Conservation (phyloP, 92 coral and sea anemone species). For the Paramuricea clavata region DNA sequence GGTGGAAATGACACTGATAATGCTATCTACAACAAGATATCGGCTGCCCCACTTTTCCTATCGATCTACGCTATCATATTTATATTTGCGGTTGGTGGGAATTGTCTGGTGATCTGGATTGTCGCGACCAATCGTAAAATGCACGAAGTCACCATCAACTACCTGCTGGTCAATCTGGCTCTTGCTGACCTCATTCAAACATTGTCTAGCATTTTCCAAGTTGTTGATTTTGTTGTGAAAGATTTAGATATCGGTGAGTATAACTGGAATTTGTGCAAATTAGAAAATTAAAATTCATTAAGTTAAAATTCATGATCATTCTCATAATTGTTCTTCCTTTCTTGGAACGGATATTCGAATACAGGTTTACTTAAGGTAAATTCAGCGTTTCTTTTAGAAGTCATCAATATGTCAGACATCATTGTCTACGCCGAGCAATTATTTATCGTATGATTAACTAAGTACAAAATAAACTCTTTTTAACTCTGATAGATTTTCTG, state of each 20-base stretch:
- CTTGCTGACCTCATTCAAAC: conserved; percentile 18
- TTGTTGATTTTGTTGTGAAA: conserved; percentile 24
- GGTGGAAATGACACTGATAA: neutral
- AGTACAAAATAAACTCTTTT: too few relatives aligned
- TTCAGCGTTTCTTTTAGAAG: too few relatives aligned
- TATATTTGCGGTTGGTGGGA: conserved; percentile 13
- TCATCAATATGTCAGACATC: too few relatives aligned
- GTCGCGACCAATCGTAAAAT: neutral
- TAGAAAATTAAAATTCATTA: too few relatives aligned
- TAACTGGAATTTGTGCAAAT: neutral
- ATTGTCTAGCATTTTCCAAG: conserved; percentile 9
- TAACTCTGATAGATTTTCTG: too few relatives aligned
- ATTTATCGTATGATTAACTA: too few relatives aligned
- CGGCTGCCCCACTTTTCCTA: conserved; percentile 11
- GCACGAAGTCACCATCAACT: conserved; percentile 28
- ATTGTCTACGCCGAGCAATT: too few relatives aligned
- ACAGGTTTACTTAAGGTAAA: too few relatives aligned
- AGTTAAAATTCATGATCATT: too few relatives aligned
- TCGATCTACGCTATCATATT: conserved; percentile 2
- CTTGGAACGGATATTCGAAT: too few relatives aligned
- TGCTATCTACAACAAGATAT: neutral
- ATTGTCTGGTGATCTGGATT: conserved; percentile 11
- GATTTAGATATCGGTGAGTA: conserved; percentile 27
- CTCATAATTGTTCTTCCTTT: too few relatives aligned
- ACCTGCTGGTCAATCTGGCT: conserved; percentile 25